A percentile compares a stretch with the other conserved stretches of the same genome.
Conservation (phyloP, 2,888 invertebrate species). For the Drosophila nr. fundita region DNA sequence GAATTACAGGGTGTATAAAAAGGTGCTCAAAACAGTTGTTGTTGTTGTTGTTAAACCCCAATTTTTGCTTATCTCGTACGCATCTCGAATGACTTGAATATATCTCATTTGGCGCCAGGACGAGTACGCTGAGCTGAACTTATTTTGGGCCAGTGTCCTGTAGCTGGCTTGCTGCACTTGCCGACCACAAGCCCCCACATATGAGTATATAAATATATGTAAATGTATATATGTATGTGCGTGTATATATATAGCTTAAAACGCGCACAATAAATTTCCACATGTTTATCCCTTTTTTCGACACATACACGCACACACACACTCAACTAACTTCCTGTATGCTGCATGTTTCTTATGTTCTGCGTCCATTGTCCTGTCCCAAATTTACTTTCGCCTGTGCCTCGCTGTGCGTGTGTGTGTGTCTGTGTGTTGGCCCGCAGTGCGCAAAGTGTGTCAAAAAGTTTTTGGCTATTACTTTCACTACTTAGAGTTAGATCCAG, state of each 20-base stretch:
- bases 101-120: conserved; percentile 81
- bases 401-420: conserved; percentile 16
- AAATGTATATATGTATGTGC: neutral
- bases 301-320: conserved; percentile 13
- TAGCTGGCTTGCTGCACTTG: conserved; percentile 52
- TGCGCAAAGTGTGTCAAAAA: conserved; percentile 76
- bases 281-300: conserved; percentile 74
- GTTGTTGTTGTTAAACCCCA: conserved; percentile 61
- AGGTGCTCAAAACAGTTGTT: conserved; percentile 32
- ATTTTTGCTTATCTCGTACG: conserved; percentile 71
- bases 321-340: conserved; percentile 24
- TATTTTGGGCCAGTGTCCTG: conserved; percentile 22
- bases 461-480: conserved; percentile 77
- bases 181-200: conserved; percentile 27
- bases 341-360: conserved; percentile 49
- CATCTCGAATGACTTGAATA: conserved; percentile 78
- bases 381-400: conserved; percentile 28
- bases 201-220: conserved; percentile 3
- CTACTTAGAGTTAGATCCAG: conserved; percentile 65
- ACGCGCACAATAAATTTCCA: conserved; percentile 71
- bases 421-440: conserved; percentile 41
- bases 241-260: conserved; percentile 34
- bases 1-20: conserved; percentile 20
- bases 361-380: conserved; percentile 43
- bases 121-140: conserved; percentile 61